Percentiles rank a stretch among this genome's conserved stretches.
These are phyloP conservation scores for Cydia strobilella DNA, from an alignment of 1,140 invertebrate species.

Conservation along the genomic window DNA sequence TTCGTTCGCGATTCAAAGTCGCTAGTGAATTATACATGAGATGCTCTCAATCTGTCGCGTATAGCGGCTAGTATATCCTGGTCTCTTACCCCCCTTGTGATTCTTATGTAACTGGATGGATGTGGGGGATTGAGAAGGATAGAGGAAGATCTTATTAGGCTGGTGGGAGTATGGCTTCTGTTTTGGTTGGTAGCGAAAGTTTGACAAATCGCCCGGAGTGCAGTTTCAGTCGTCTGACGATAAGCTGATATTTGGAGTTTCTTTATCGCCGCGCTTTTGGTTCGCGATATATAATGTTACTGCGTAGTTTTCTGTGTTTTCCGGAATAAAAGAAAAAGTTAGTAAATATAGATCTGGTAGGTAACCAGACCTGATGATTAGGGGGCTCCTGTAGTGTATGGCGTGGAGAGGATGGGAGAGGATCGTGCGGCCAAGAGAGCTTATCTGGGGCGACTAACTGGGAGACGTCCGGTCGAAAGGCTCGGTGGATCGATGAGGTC, in stretches of 20 bases:
- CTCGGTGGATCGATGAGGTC: too few relatives aligned
- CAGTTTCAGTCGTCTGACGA: constrained; percentile 51
- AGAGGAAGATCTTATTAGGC: constrained; percentile 32
- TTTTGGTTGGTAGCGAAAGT: constrained; percentile 56
- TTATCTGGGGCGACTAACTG: too few relatives aligned
- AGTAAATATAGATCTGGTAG: too few relatives aligned
- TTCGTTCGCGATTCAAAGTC: constrained; percentile 52
- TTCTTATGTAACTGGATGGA: neutral
- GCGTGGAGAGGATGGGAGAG: too few relatives aligned
- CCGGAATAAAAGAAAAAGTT: too few relatives aligned
- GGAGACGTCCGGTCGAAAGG: too few relatives aligned
- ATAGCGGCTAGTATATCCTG: constrained; percentile 40
- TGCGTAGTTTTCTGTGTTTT: neutral
- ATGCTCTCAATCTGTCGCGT: constrained; percentile 58
- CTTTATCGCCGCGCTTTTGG: constrained; percentile 33
- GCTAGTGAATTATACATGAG: constrained; percentile 61
- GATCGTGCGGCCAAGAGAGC: too few relatives aligned
- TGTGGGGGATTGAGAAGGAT: neutral
- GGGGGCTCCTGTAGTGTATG: too few relatives aligned
- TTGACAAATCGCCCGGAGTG: constrained; percentile 59
- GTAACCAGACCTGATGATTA: too few relatives aligned
- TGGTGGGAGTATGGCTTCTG: constrained; percentile 45
- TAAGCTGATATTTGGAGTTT: constrained; percentile 56
- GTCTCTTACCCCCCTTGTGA: constrained; percentile 9
- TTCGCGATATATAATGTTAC: neutral